Evolutionary conservation across 35 echinoderm and acorn worm species (phyloP).

Genomic region (Acanthaster planci): DNA sequence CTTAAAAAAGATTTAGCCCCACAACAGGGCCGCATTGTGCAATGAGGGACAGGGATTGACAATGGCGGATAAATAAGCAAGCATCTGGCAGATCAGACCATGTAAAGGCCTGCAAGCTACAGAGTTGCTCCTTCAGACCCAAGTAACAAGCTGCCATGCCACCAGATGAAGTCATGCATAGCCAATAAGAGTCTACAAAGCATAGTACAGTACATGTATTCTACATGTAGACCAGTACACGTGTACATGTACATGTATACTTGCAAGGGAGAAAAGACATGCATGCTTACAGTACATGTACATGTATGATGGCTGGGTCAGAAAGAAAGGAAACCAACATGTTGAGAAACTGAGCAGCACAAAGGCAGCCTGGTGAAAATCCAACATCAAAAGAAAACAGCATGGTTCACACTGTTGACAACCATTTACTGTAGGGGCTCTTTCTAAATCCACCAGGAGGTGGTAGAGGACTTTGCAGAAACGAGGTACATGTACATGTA

Average conservation of each 20-base stretch:
- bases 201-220: not conserved
- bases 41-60: not conserved
- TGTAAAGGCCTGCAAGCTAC: not conserved
- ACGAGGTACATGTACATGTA: no score
- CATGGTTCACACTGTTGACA: no score
- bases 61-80: not conserved
- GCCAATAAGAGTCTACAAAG: not conserved
- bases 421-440: no score
- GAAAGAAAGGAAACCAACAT: no score
- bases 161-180: slow-evolving; percentile 18
- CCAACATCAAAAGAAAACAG: no score
- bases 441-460: no score
- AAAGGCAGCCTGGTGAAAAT: no score
- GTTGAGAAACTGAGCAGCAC: no score
- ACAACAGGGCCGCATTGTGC: not conserved
- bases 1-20: not conserved
- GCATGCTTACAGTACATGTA: not conserved
- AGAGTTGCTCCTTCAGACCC: not conserved
- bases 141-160: not conserved
- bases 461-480: no score
- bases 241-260: not conserved
- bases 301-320: not conserved
- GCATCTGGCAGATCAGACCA: not conserved
- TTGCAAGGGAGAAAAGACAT: no score
- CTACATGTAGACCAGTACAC: not conserved